Evolutionary conservation across 2,888 invertebrate species (phyloP), one percentile per base, ranked within the genome.

Genomic region (Dione juno): DNA sequence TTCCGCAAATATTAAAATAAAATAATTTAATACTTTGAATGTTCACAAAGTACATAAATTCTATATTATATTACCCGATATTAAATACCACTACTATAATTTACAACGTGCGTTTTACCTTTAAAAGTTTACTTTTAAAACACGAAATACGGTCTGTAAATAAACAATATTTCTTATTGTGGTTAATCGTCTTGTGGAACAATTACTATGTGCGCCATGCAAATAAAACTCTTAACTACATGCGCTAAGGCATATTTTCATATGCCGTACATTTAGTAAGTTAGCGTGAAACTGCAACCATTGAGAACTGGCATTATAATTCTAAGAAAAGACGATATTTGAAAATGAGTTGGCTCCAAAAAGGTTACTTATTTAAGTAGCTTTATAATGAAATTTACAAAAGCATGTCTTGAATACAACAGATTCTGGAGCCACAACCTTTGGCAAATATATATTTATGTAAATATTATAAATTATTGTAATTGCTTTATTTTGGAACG

Each of bases 241-340:
- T 10, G 2, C 0, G 1, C 19, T 21, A 61, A 45, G 11, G 45
- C 10, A n/a, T 35, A 61, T 19, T 61, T 67, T 67, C 7, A 1
- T 1, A 53, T 52, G 28, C 3, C 8, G 14, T 21, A 1, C 11
- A 14, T 19, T 41, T 19, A 19, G 19, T 35, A 37, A 53, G 19
- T 19, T 19, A n/a, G 67, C 67, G 67, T 61, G 67, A 67, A 37
- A 53, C 67, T 67, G 43, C 67, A 43, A 19, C 53, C 52, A 67
- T 67, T 67, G 41, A 67, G 43, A 14, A 19, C 43, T 67, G 52
- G 53, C 61, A 58, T 61, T 61, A 61, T 61, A 43, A 16, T 45
- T 61, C 45, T 61, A 35, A 45, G 61, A 61, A 45, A 7, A 61
- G 45, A 61, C 28, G n/a, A 61, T 28, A 61, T 61, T 61, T 13